Percentiles rank a stretch among this genome's conserved stretches.
Evolutionary conservation across 1,140 invertebrate species (phyloP).

Genomic region (Procambarus virginalis): DNA sequence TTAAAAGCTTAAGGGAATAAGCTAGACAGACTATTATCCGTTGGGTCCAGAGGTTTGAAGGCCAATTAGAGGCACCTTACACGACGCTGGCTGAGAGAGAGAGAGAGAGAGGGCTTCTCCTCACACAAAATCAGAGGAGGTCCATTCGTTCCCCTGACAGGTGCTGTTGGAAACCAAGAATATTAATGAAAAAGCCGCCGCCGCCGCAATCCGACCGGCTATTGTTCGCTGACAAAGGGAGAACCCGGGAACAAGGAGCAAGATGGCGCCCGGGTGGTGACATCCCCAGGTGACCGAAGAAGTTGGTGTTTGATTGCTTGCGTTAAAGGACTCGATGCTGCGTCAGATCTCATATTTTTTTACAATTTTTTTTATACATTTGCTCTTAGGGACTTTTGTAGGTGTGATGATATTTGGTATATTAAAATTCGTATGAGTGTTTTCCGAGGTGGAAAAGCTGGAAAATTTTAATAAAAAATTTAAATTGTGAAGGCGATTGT

Average conservation of each 20-base stretch:
- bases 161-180: constrained; percentile 48
- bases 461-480: neutral
- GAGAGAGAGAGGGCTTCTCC: neutral
- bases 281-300: constrained; percentile 23
- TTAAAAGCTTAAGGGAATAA: too few relatives aligned
- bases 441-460: neutral
- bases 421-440: neutral
- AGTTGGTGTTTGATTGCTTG: constrained; percentile 6
- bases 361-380: neutral
- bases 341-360: too few relatives aligned
- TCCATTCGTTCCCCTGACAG: neutral
- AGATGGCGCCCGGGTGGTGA: constrained; percentile 41
- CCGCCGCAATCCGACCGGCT: constrained; percentile 41
- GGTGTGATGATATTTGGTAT: neutral
- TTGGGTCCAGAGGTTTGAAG: neutral
- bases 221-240: constrained; percentile 48
- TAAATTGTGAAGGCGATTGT: neutral
- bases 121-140: neutral
- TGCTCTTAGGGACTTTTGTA: neutral
- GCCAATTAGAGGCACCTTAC: neutral
- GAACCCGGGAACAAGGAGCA: constrained; percentile 41
- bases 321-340: too few relatives aligned
- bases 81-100: neutral
- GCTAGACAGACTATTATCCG: too few relatives aligned
- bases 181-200: constrained; percentile 54